Evolutionary conservation across 2,113 vertebrate genomes (phyloP).

Genomic region (Petromus typicus): DNA sequence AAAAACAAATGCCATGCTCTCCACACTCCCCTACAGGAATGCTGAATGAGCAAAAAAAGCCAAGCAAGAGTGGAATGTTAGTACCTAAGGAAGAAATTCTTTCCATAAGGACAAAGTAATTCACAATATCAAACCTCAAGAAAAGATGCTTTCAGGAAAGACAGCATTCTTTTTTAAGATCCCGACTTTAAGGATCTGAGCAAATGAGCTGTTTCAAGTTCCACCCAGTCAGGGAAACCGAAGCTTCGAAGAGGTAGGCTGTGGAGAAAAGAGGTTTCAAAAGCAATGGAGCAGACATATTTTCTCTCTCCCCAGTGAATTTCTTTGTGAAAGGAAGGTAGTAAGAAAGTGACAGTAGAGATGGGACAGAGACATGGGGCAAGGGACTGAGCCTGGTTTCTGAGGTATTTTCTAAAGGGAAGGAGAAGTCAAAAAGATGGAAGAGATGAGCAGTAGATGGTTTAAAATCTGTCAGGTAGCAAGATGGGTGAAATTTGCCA

Average conservation of each 20-base stretch:
- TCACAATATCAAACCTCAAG: background rate
- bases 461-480: background rate
- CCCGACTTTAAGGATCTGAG: background rate
- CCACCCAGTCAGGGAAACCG: background rate
- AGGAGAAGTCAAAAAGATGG: background rate
- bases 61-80: background rate
- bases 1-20: background rate
- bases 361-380: background rate
- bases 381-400: background rate
- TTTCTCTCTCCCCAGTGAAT: background rate
- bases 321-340: background rate
- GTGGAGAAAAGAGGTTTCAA: background rate
- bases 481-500: background rate
- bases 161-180: background rate
- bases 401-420: background rate
- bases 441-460: background rate
- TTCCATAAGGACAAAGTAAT: background rate
- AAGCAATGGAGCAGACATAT: background rate
- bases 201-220: background rate
- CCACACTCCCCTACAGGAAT: background rate
- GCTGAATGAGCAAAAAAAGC: background rate
- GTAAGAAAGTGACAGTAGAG: background rate
- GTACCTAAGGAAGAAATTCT: background rate
- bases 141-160: background rate
- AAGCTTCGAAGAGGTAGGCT: background rate